Conservation (phyloP, 2,888 invertebrate genomes). For the Idaea aversata region DNA sequence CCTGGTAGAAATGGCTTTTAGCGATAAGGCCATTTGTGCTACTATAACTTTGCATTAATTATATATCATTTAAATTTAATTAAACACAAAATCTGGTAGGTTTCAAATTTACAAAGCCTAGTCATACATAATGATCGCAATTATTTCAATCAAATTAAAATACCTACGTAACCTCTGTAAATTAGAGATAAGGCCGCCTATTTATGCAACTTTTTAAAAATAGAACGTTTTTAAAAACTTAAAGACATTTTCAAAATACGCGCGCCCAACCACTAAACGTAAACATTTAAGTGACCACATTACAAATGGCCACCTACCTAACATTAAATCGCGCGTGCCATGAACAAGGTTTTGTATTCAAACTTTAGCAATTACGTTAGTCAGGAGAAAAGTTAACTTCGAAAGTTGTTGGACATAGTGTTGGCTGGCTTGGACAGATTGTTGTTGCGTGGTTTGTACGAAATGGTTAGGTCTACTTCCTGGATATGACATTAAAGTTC, state of each 20-base stretch:
- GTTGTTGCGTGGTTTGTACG: constrained; percentile 6
- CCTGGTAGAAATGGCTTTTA: too few relatives aligned
- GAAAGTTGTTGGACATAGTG: constrained; percentile 71
- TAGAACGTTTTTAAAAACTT: too few relatives aligned
- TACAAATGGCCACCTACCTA: constrained; percentile 48
- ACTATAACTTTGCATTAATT: too few relatives aligned
- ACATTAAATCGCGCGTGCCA: constrained; percentile 65
- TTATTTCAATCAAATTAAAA: constrained; percentile 44
- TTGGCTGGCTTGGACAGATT: constrained; percentile 35
- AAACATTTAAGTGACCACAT: constrained; percentile 41
- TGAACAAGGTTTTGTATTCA: constrained; percentile 71
- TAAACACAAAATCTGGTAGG: constrained; percentile 1
- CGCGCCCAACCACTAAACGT: neutral
- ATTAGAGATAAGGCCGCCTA: constrained; percentile 31
- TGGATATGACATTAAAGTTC: too few relatives aligned
- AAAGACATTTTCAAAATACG: neutral
- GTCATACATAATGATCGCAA: constrained; percentile 19
- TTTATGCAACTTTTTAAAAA: too few relatives aligned
- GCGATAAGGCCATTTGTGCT: too few relatives aligned
- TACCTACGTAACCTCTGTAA: constrained; percentile 45
- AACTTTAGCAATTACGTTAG: constrained; percentile 77
- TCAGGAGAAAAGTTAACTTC: constrained; percentile 71
- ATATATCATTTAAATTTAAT: constrained; percentile 1
- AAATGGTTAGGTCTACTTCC: too few relatives aligned
- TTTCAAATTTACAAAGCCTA: neutral